These are phyloP conservation scores for Pseudonaja textilis DNA, from an alignment of 2,113 vertebrate genomes.

Conservation along the genomic window DNA sequence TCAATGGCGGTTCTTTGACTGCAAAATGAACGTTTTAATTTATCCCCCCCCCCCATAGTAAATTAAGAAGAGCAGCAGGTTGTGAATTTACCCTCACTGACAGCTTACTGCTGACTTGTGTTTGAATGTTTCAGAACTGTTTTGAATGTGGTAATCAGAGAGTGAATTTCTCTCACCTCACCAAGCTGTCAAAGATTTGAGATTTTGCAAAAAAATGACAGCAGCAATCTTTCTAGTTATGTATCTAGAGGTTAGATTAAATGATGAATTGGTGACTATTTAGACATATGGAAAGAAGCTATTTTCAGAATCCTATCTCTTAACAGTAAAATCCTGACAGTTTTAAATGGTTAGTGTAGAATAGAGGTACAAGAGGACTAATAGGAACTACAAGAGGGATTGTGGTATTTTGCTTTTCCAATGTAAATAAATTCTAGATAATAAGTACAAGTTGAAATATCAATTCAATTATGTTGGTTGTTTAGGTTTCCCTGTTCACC, in stretches of 20 bases:
- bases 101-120: neutral
- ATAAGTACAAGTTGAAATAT: neutral
- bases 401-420: neutral
- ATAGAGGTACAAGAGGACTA: neutral
- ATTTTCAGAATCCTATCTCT: neutral
- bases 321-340: neutral
- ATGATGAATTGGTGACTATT: neutral
- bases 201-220: neutral
- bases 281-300: neutral
- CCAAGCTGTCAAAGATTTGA: neutral
- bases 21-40: neutral
- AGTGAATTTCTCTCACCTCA: neutral
- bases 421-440: neutral
- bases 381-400: neutral
- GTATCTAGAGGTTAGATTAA: neutral
- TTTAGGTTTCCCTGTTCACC: constrained; percentile 68
- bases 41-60: neutral
- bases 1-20: neutral
- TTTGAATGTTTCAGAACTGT: neutral
- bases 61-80: neutral
- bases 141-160: neutral
- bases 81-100: neutral
- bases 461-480: constrained; percentile 11
- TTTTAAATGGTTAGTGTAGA: neutral
- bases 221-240: neutral